Percentiles rank a stretch among this genome's conserved stretches.
Evolutionary conservation across 1,140 invertebrate species (phyloP).

Genomic region (Linepithema humile): DNA sequence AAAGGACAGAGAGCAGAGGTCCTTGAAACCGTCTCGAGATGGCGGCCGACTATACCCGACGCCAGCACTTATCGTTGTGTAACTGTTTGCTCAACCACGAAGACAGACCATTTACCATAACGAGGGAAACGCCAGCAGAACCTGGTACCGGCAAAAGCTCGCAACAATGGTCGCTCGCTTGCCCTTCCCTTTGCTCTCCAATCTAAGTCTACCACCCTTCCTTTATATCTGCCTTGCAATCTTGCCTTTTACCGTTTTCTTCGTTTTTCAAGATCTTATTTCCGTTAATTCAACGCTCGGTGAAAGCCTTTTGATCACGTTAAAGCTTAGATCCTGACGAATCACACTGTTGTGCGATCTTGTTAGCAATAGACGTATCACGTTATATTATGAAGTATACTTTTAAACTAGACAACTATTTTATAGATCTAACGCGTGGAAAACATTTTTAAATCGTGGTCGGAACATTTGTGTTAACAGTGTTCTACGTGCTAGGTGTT

Average conservation of each 20-base stretch:
- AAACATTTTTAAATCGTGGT: conserved; percentile 29
- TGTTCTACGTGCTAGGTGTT: conserved; percentile 19
- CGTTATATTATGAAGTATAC: neutral
- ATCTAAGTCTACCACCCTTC: neutral
- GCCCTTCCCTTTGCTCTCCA: conserved; percentile 33
- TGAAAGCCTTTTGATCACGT: neutral
- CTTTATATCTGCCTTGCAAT: conserved; percentile 1
- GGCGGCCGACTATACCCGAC: conserved; percentile 68
- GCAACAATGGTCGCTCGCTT: conserved; percentile 67
- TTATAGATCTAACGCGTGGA: neutral
- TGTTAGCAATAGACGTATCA: neutral
- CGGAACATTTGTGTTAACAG: conserved; percentile 23
- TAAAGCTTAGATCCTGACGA: neutral
- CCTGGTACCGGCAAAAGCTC: conserved; percentile 61
- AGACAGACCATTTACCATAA: conserved; percentile 81
- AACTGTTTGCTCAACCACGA: conserved; percentile 79
- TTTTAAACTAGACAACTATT: conserved; percentile 2
- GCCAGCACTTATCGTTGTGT: conserved; percentile 78
- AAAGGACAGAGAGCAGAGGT: conserved; percentile 65
- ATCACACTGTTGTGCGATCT: neutral
- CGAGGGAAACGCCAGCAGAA: conserved; percentile 76
- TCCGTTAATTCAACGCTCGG: neutral
- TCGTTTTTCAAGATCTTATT: conserved; percentile 32
- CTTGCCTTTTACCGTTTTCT: conserved; percentile 5
- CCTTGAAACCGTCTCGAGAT: conserved; percentile 78